Evolutionary conservation across 2,888 invertebrate genomes (phyloP).

Genomic region (Bellardia bayeri): DNA sequence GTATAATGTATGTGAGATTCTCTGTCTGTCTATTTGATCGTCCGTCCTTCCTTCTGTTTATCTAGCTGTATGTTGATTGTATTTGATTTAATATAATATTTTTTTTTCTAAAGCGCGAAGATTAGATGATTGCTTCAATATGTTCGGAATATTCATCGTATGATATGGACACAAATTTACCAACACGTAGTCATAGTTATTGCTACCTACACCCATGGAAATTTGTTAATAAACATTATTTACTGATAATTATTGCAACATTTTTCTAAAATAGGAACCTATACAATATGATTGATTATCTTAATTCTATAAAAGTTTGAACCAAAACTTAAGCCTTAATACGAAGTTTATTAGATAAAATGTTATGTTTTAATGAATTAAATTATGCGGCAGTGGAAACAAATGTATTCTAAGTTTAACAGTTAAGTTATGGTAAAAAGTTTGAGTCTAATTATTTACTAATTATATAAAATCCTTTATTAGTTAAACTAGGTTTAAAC

Average conservation of each 20-base stretch:
- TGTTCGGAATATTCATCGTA: slow-evolving; percentile 77
- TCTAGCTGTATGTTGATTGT: slow-evolving; percentile 33
- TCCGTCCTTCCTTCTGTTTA: not conserved
- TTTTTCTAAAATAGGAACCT: too few species aligned
- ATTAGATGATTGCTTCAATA: slow-evolving; percentile 84
- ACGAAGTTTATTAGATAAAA: too few species aligned
- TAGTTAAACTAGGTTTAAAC: not conserved
- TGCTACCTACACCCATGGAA: slow-evolving; percentile 19
- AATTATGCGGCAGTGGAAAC: too few species aligned
- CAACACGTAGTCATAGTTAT: slow-evolving; percentile 26
- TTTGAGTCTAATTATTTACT: too few species aligned
- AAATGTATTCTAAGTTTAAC: too few species aligned
- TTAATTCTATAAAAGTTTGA: too few species aligned
- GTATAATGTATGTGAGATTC: not conserved
- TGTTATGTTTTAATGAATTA: too few species aligned
- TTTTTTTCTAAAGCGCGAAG: slow-evolving; percentile 82
- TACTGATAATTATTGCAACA: too few species aligned
- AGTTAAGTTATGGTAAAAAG: too few species aligned
- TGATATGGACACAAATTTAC: slow-evolving; percentile 22
- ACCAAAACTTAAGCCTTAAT: too few species aligned
- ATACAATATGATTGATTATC: too few species aligned
- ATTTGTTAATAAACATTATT: slow-evolving; percentile 2
- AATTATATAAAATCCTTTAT: not conserved
- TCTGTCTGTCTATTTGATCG: not conserved
- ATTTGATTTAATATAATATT: slow-evolving; percentile 65